These are phyloP conservation scores for Diglossa cyanea DNA, from an alignment of 2,797 vertebrate genomes.

Conservation along the genomic window DNA sequence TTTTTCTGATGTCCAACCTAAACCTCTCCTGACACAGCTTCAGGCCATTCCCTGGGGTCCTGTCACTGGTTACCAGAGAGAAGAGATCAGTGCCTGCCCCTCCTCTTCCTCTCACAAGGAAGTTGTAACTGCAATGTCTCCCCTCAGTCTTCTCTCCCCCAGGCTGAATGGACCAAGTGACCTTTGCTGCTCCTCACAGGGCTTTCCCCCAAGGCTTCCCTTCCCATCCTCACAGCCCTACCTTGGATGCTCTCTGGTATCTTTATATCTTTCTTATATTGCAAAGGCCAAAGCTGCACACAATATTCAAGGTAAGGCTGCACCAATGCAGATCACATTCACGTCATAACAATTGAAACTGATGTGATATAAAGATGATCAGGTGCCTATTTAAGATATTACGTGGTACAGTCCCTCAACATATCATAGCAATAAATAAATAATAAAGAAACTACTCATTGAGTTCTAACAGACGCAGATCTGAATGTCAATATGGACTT, in stretches of 20 bases:
- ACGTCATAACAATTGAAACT: not conserved
- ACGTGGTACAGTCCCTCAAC: not conserved
- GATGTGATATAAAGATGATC: not conserved
- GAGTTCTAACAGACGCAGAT: not conserved
- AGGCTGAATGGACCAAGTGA: not conserved
- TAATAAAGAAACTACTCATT: not conserved
- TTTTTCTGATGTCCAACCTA: not conserved
- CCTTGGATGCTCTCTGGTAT: not conserved
- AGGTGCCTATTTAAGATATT: not conserved
- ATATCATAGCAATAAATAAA: not conserved
- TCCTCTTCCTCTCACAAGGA: not conserved
- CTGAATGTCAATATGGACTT: not conserved
- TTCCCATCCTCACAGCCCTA: not conserved
- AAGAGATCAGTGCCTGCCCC: not conserved
- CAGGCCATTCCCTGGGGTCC: not conserved
- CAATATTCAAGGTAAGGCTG: not conserved
- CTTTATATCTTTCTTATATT: too few relatives aligned
- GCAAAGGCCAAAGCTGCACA: not conserved
- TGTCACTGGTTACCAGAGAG: not conserved
- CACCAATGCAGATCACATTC: not conserved
- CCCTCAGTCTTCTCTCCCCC: not conserved
- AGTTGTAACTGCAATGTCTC: not conserved
- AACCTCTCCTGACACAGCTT: not conserved
- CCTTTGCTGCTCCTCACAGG: fast-evolving
- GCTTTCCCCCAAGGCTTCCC: not conserved